phyloP scores from a whole-genome alignment of 2,888 invertebrate species.

The Heliconius aoede region DNA sequence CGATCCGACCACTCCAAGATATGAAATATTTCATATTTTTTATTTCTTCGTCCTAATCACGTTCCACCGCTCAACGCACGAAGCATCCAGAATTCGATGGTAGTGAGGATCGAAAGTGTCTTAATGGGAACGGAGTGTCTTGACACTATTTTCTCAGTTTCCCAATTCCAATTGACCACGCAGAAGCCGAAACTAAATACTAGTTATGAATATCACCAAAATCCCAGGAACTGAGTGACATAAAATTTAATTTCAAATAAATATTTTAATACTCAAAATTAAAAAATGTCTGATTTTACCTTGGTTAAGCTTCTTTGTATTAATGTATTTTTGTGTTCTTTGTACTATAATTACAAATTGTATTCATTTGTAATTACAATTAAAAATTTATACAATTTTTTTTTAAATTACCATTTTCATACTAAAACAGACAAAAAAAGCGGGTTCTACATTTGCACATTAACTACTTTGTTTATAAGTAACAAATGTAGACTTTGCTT shows the following conservation, averaged over 20 bases:
- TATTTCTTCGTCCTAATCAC: too few species aligned
- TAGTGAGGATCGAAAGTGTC: too few species aligned
- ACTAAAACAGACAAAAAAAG: not conserved
- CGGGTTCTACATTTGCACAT: not conserved
- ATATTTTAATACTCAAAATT: not conserved
- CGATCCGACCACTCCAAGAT: too few species aligned
- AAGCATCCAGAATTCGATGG: too few species aligned
- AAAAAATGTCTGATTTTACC: not conserved
- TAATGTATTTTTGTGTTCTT: not conserved
- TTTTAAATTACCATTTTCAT: not conserved
- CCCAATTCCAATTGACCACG: not conserved
- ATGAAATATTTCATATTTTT: too few species aligned
- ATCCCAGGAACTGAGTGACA: not conserved
- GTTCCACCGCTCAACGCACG: too few species aligned
- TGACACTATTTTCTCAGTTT: too few species aligned
- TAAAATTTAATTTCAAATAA: not conserved
- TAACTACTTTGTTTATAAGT: too few species aligned
- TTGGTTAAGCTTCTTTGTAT: not conserved
- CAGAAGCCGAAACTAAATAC: not conserved
- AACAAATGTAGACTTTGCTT: not conserved
- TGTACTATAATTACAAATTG: too few species aligned
- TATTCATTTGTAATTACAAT: too few species aligned
- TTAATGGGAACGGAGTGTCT: too few species aligned
- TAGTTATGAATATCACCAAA: too few species aligned
- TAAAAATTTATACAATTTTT: not conserved